A percentile compares a stretch with the other conserved stretches of the same genome.
phyloP scores from a whole-genome alignment of 92 coral and sea anemone species.

The Galaxea fascicularis region DNA sequence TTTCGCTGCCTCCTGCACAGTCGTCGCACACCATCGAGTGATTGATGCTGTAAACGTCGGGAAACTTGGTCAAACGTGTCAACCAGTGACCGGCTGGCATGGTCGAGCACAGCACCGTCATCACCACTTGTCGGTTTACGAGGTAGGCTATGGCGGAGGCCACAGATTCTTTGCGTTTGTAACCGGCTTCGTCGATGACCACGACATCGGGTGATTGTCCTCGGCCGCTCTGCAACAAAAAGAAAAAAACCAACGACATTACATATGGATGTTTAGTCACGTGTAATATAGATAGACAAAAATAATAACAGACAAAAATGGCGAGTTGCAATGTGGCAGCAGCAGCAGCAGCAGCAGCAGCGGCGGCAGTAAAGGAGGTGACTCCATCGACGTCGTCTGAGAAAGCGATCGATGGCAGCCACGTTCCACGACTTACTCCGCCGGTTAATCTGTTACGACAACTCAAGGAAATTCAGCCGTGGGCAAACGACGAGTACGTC shows the following conservation, averaged over 20 bases:
- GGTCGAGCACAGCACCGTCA: constrained; percentile 32
- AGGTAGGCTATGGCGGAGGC: constrained; percentile 26
- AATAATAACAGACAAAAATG: neutral
- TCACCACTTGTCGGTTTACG: neutral
- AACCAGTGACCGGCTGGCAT: constrained; percentile 34
- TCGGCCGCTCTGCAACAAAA: constrained; percentile 20
- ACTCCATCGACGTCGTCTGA: neutral
- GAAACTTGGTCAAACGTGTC: constrained; percentile 12
- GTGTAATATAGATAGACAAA: neutral
- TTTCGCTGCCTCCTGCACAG: neutral
- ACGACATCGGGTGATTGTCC: constrained; percentile 16
- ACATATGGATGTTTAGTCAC: neutral
- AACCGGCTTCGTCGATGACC: constrained; percentile 19
- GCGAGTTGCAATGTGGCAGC: neutral
- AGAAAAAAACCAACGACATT: neutral
- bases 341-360: neutral
- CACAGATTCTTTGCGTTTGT: neutral
- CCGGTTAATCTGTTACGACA: neutral
- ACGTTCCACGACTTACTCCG: neutral
- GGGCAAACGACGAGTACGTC: constrained; percentile 14
- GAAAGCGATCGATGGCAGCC: neutral
- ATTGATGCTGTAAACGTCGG: constrained; percentile 14
- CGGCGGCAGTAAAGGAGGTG: neutral
- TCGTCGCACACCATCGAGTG: constrained; percentile 28
- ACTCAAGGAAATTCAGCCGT: neutral